Percentiles rank a stretch among this genome's conserved stretches.
These are phyloP conservation scores for Clivina fossor DNA, from an alignment of 2,888 invertebrate species.

Conservation along the genomic window DNA sequence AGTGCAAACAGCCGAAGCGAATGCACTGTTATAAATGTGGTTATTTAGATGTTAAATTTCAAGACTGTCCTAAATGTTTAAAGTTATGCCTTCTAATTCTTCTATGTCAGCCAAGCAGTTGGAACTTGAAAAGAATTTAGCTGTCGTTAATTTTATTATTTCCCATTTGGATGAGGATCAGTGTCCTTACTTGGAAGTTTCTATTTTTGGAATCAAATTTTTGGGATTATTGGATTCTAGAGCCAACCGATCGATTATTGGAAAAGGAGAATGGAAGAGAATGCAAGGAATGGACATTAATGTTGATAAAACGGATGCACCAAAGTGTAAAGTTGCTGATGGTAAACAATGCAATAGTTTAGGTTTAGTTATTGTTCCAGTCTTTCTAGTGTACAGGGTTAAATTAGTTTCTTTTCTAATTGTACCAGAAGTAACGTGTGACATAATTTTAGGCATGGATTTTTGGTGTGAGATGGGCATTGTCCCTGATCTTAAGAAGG, in stretches of 20 bases:
- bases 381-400: not conserved
- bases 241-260: constrained; percentile 5
- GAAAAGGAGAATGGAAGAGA: not conserved
- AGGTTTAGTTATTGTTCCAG: not conserved
- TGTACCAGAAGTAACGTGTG: constrained; percentile 1
- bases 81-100: not conserved
- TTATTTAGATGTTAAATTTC: not conserved
- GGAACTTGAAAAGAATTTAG: not conserved
- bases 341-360: constrained; percentile 7
- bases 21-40: constrained; percentile 6
- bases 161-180: constrained; percentile 4
- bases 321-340: constrained; percentile 2
- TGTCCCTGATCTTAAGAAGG: constrained; percentile 1
- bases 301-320: not conserved
- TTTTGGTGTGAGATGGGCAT: constrained; percentile 19
- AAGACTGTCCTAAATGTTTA: not conserved
- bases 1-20: constrained; percentile 2
- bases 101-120: not conserved
- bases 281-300: not conserved
- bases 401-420: not conserved
- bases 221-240: constrained; percentile 21
- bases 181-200: constrained; percentile 20
- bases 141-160: constrained; percentile 11
- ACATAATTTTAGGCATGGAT: constrained; percentile 17
- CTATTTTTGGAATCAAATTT: constrained; percentile 15